A percentile compares a stretch with the other conserved stretches of the same genome.
phyloP scores from a whole-genome alignment of 2,797 vertebrate species.

The Lophotriccus pileatus region DNA sequence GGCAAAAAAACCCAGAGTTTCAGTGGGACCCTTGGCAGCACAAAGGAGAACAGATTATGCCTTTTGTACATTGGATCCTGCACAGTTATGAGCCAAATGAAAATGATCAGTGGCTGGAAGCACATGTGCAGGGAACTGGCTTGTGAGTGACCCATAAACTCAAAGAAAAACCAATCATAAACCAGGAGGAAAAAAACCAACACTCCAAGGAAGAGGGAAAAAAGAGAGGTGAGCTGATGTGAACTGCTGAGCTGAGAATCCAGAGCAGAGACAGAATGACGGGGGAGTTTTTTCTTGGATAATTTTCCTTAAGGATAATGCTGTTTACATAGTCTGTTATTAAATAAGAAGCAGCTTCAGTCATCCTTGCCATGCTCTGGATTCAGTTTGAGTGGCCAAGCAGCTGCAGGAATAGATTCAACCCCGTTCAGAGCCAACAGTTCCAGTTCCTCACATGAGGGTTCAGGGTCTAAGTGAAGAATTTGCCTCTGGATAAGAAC shows the following conservation, averaged over 20 bases:
- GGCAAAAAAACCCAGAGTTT: not conserved
- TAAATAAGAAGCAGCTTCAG: not conserved
- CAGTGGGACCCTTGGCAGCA: not conserved
- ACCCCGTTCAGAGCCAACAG: not conserved
- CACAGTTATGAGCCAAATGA: not conserved
- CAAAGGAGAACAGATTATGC: not conserved
- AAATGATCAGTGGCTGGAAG: not conserved
- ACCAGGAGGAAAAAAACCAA: not conserved
- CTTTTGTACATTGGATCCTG: not conserved
- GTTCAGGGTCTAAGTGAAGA: not conserved
- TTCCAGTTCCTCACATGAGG: not conserved
- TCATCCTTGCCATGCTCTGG: not conserved
- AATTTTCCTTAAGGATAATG: not conserved
- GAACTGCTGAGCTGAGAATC: not conserved
- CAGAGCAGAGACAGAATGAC: not conserved
- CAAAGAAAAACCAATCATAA: not conserved
- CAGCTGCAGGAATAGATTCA: not conserved
- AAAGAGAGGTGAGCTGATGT: not conserved
- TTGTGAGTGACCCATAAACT: not conserved
- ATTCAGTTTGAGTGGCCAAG: not conserved
- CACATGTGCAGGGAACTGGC: not conserved
- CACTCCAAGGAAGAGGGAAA: not conserved
- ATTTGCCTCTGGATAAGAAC: not conserved
- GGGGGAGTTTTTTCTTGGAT: not conserved
- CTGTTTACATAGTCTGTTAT: not conserved